Evolutionary conservation across 2,113 vertebrate species (phyloP).

Genomic region (Dromas ardeola): DNA sequence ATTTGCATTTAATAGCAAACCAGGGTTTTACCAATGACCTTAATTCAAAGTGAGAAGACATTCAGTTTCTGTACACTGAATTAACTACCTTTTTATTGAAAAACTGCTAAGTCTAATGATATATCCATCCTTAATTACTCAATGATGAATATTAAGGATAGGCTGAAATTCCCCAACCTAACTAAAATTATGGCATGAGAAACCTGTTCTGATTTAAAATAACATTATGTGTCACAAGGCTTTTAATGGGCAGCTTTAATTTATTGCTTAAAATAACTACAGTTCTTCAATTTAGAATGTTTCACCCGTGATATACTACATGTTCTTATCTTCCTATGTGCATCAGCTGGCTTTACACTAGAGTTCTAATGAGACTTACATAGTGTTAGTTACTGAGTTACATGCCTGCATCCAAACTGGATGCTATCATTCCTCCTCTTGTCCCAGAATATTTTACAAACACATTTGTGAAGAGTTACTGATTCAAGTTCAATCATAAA

Average conservation of each 20-base stretch:
- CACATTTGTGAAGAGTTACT: neutral
- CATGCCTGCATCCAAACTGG: neutral
- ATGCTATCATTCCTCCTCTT: neutral
- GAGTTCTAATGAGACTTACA: neutral
- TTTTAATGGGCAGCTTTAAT: constrained; percentile 3
- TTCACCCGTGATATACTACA: neutral
- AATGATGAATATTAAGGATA: neutral
- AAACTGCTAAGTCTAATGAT: neutral
- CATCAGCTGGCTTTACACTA: neutral
- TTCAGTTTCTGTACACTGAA: neutral
- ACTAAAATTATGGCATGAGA: neutral
- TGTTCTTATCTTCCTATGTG: neutral
- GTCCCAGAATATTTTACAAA: neutral
- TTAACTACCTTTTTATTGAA: neutral
- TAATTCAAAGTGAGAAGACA: neutral
- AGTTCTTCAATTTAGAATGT: neutral
- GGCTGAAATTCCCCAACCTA: neutral
- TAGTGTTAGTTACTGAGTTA: neutral
- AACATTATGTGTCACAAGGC: neutral
- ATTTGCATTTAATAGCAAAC: neutral
- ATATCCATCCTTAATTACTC: neutral
- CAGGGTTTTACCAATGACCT: neutral
- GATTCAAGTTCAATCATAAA: neutral
- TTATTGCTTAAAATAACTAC: neutral
- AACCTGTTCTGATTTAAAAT: neutral